Base-by-base conservation (phyloP, 2,888 invertebrate species). In the Pheosia tremula region DNA sequence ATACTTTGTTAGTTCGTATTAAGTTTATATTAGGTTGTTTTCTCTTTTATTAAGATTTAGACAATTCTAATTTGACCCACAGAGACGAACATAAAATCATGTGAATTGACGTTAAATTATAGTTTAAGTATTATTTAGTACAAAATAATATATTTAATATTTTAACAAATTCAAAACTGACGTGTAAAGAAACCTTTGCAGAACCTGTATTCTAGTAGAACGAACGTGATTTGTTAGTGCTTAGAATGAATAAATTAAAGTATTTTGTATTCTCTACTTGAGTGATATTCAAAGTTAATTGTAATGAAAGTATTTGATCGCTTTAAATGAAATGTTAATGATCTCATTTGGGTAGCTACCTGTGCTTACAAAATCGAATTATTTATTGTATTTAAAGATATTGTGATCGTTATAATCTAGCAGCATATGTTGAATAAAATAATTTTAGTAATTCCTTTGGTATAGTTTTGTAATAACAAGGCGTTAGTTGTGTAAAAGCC, bases 401-500 rank as follows among this genome's bases (percentile, higher is more conserved):
- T 74, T 76, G 69, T 78, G 74, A 72, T 75, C 66, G 61, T 77
- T 68, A 62, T 67, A 64, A 71, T 68, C 65, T 76, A 75, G 77
- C 71, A 69, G 71, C 64, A 70, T 78, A 75, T 82, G 72, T 77
- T 74, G 71, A 66, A 65, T 61, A 64, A 71, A 73, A 24, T 24
- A 24, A 74, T 71, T 76, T 81, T 72, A 71, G 70, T 67, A 71
- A 73, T 78, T 75, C 68, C 74, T 79, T 80, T 85, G 78, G 75
- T 78, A 81, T 82, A 86, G 84, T 87, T 90, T 90, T 91, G 86
- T 92, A 88, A 90, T 84, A 79, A 77, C 76, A 71, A 85, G 81
- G 82, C 83, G 78, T 80, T 90, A 89, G 87, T 80, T 83, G 80
- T 91, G 89, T 92, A 88, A 82, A 82, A 86, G 88, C 90, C 88